Evolutionary conservation across 2,113 vertebrate genomes (phyloP).

Genomic region (Montifringilla adamsi): DNA sequence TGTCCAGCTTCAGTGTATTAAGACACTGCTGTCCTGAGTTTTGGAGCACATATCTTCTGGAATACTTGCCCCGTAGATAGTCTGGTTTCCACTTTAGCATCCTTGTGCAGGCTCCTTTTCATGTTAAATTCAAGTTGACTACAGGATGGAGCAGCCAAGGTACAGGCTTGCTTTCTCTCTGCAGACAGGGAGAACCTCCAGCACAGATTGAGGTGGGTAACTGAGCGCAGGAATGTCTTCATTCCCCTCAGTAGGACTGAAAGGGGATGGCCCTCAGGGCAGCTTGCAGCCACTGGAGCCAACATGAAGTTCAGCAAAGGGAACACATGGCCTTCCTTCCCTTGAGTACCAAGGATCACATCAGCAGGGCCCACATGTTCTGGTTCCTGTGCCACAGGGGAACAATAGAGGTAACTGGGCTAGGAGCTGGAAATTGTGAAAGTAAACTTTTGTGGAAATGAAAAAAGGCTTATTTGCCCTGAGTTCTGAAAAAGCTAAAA

Average conservation of each 20-base stretch:
- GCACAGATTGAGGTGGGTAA: neutral
- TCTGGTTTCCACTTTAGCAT: neutral
- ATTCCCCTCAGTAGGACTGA: fast-evolving
- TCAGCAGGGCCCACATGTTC: neutral
- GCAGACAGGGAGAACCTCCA: neutral
- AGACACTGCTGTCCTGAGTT: neutral
- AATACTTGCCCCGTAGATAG: neutral
- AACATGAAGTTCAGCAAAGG: neutral
- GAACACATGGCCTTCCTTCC: neutral
- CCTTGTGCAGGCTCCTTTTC: neutral
- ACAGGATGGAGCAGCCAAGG: neutral
- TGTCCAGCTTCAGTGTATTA: neutral
- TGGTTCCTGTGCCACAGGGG: neutral
- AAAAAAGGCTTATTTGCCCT: neutral
- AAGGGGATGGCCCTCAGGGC: neutral
- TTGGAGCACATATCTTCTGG: neutral
- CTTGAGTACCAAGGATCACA: neutral
- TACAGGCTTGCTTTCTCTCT: neutral
- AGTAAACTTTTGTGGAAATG: neutral
- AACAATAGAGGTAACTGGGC: neutral
- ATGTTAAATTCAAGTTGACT: neutral
- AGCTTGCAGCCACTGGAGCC: neutral
- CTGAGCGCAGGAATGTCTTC: neutral
- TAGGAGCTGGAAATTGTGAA: neutral
- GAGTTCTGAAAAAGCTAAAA: neutral